Base-by-base conservation (phyloP, 2,113 vertebrate genomes). In the Struthidea cinerea region DNA sequence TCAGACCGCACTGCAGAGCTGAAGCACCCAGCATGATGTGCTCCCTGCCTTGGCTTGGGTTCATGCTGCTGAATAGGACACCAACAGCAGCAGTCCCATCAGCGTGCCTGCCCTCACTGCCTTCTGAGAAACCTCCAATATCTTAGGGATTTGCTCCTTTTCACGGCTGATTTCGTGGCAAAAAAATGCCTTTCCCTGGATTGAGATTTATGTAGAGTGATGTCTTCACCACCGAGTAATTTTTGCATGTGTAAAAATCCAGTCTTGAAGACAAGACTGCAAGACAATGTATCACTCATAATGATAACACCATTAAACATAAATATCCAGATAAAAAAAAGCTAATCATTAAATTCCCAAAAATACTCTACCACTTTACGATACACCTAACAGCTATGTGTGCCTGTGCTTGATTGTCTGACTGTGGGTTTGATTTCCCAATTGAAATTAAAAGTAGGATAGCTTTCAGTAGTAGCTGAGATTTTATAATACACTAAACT, bases 21-120 rank as follows among this genome's bases (percentile, higher is more conserved):
- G 22, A 21, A 59, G 15, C 7, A 13, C 16, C 57, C 69, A 55
- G 52, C 4, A 0, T 11, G 61, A 22, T 16, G 30, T 16, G 8
- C 55, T 49, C 11, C 4, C 28, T 90, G 27, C 41, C 56, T 33
- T 32, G 59, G 5, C 46, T 22, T 37, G 41, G 10, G 11, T 55
- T 84, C 22, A 1, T 1, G 2, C 44, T 86, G 67, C 8, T 5
- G n/a, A 61, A 8, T 3, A 0, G n/a, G 49, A 30, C 59, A 69
- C 37, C 53, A 22, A 1, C 16, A 56, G 12, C 10, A 56, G 52
- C 47, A 57, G 3, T 52, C 24, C 55, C 1, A 0, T 69, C n/a
- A 21, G 3, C 4, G 32, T 44, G 37, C 14, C 55, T 65, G 3
- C 52, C 33, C 16, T 60, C 27, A 11, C 33, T 35, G 42, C 1